Evolutionary conservation across 2,797 vertebrate species (phyloP).

Genomic region (Falco rusticolus): DNA sequence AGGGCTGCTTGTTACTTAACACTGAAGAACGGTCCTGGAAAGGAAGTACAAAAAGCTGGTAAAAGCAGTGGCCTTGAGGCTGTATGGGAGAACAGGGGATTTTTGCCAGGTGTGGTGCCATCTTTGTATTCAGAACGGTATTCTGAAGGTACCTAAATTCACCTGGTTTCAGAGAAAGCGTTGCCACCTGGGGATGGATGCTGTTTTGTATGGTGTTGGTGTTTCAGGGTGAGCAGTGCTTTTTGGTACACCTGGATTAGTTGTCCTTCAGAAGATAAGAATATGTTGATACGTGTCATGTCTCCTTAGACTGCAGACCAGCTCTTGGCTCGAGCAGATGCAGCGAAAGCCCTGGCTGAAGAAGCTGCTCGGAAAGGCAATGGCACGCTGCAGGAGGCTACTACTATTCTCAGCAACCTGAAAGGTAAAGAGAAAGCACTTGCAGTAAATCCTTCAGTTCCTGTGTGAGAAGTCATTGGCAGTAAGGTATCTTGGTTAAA

Average conservation of each 20-base stretch:
- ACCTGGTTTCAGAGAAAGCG: neutral
- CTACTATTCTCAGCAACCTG: conserved; percentile 90
- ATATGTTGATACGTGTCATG: neutral
- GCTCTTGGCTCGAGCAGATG: conserved; percentile 92
- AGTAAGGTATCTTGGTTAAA: neutral
- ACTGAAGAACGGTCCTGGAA: neutral
- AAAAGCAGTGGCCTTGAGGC: neutral
- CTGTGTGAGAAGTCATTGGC: neutral
- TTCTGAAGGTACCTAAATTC: neutral
- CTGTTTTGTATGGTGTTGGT: accelerated
- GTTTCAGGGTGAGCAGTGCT: neutral
- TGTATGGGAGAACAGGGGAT: neutral
- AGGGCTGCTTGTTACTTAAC: neutral
- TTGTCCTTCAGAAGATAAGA: neutral
- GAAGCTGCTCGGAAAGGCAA: conserved; percentile 92
- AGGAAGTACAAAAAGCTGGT: neutral
- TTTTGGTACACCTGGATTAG: neutral
- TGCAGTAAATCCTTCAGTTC: neutral
- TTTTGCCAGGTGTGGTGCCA: neutral
- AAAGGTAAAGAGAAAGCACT: conserved; percentile 80
- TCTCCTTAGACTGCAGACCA: conserved; percentile 92
- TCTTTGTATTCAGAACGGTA: neutral
- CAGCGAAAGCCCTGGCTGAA: conserved; percentile 93
- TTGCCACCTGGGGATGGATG: neutral
- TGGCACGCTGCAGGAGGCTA: conserved; percentile 89